Evolutionary conservation across 2,113 vertebrate genomes (phyloP), one percentile per base, ranked within the genome.

Genomic region (Eptesicus fuscus): DNA sequence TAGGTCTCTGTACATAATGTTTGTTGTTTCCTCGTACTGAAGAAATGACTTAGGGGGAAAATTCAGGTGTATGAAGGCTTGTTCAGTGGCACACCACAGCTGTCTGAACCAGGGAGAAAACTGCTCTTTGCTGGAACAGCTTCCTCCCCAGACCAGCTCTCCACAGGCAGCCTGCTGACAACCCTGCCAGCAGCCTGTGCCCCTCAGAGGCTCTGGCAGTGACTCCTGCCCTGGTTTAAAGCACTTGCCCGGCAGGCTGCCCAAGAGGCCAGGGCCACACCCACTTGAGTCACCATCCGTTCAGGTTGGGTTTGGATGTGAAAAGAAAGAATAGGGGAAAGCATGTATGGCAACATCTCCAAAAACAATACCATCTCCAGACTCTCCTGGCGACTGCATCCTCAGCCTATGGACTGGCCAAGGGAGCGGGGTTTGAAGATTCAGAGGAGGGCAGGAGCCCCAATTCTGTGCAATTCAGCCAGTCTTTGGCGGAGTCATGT

Each of bases 241-340:
- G 35, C 67, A 91, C 20, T 83, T 95, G 89, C 73, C 90, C 96
- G 28, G 71, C 1, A 83, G 70, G 95, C 85, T 95, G 90, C 95
- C 79, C 67, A 77, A 61, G 90, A 59, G 94, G 96, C 91, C 97
- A 96, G 95, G 90, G 96, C 91, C 97, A 97, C 85, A 95, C 73
- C 95, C 90, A 93, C 87, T 92, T 3, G 4, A 95, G 74, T 86
- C 90, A 86, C 49, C 28, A 28, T 63, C 74, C 40, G 59, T 71
- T 93, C 78, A 69, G 11, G 20, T 85, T 56, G 74, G 53, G 18
- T 78, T 59, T 69, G 82, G 69, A 25, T 9, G 11, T 10, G 80
- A 87, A 73, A 88, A 23, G 32, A 82, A 93, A 53, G 47, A 69
- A 70, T 49, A 47, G 35, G 67, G 59, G 53, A 44, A 78, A 76